phyloP scores from a whole-genome alignment of 2,113 vertebrate genomes.

The Columbina picui region DNA sequence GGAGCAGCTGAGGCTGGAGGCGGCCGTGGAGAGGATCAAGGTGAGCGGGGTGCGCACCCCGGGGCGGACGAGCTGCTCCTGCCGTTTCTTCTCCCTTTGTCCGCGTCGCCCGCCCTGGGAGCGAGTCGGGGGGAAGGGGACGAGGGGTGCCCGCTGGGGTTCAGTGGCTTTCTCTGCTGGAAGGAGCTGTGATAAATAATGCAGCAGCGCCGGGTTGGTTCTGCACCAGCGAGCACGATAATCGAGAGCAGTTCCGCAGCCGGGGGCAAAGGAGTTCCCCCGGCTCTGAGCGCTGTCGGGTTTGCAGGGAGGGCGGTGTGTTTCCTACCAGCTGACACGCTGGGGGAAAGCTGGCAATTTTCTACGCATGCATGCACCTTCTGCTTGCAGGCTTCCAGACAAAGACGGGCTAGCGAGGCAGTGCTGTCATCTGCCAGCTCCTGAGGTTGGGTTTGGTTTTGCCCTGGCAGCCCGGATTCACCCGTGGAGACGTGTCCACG shows the following conservation, averaged over 20 bases:
- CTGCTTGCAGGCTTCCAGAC: neutral
- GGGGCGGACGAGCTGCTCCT: neutral
- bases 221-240: neutral
- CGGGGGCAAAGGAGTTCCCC: neutral
- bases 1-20: conserved; percentile 91
- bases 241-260: neutral
- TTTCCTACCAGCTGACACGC: neutral
- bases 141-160: neutral
- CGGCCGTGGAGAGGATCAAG: conserved; percentile 91
- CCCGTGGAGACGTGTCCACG: fast-evolving
- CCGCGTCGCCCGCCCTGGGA: neutral
- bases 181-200: neutral
- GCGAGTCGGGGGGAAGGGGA: neutral
- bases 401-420: neutral
- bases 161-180: neutral
- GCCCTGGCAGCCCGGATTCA: neutral
- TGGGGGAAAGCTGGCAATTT: neutral
- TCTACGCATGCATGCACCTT: neutral
- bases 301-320: neutral
- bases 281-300: neutral
- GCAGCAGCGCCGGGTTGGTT: neutral
- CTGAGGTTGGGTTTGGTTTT: neutral
- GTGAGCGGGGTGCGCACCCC: conserved; percentile 54
- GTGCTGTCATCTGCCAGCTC: neutral
- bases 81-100: fast-evolving